Conservation (phyloP, 2,113 vertebrate genomes). For the Aspiorhynchus laticeps region DNA sequence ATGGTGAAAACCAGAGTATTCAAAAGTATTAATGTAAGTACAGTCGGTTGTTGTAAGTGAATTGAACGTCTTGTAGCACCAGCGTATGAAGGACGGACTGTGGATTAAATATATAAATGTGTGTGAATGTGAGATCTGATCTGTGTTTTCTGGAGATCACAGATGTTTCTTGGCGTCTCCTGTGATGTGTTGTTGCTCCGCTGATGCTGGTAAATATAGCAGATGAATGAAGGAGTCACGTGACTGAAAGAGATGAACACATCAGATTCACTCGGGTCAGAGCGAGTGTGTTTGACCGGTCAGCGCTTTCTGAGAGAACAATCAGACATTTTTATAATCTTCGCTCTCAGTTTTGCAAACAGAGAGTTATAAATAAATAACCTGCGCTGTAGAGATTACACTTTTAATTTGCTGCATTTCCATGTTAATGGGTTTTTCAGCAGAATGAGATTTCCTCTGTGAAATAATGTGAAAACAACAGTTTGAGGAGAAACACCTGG, state of each 20-base stretch:
- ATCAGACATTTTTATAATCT: neutral
- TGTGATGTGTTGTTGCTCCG: neutral
- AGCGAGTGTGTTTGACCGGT: neutral
- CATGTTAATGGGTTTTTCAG: slow-evolving; percentile 20
- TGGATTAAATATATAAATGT: no score
- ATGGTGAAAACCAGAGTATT: no score
- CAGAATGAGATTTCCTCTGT: neutral
- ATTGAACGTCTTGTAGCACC: rapidly evolving
- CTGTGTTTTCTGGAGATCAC: no score
- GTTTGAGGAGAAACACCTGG: no score
- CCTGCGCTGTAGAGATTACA: neutral
- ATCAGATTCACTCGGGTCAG: neutral
- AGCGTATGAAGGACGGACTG: no score
- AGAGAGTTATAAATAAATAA: neutral
- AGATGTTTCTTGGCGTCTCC: neutral
- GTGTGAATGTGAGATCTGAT: no score
- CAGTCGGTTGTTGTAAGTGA: no score
- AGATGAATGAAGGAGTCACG: neutral
- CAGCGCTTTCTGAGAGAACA: neutral
- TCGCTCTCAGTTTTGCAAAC: neutral
- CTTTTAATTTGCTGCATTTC: slow-evolving; percentile 15
- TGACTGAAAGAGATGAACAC: neutral
- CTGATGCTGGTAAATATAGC: neutral
- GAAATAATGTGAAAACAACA: neutral
- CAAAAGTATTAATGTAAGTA: no score